phyloP scores from a whole-genome alignment of 1,140 invertebrate genomes.

The Dermatophagoides farinae region DNA sequence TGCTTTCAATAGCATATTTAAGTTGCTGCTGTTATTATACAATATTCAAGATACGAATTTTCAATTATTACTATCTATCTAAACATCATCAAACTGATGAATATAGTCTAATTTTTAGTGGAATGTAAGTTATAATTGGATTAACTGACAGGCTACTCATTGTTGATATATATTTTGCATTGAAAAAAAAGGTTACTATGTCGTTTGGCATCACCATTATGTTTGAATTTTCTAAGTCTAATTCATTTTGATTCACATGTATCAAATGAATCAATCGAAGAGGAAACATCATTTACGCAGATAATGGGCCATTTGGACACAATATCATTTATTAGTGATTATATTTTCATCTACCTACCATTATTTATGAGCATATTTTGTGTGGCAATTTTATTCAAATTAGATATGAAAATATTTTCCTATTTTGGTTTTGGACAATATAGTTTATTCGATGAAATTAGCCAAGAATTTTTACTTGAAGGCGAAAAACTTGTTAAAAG shows the following conservation, averaged over 20 bases:
- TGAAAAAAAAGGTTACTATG: conserved; percentile 56
- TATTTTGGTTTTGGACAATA: conserved; percentile 83
- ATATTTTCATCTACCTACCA: conserved; percentile 97
- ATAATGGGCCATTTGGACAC: conserved; percentile 99
- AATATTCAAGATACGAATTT: conserved; percentile 78
- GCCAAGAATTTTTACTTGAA: conserved; percentile 75
- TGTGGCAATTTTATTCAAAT: conserved; percentile 76
- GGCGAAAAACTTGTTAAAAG: conserved; percentile 64
- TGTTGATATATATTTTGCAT: background rate
- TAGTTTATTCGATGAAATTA: conserved; percentile 75
- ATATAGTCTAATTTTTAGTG: conserved; percentile 93
- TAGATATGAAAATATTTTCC: conserved; percentile 69
- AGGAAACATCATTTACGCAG: conserved; percentile 79
- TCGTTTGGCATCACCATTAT: conserved; percentile 88
- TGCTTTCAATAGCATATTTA: conserved; percentile 72
- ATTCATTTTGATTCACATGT: conserved; percentile 97
- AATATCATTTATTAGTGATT: conserved; percentile 82
- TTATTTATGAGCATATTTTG: conserved; percentile 86
- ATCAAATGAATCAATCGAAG: conserved; percentile 46
- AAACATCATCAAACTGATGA: conserved; percentile 95
- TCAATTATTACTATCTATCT: conserved; percentile 92
- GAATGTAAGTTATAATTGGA: conserved; percentile 38
- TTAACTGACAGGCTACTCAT: background rate
- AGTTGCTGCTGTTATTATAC: conserved; percentile 96
- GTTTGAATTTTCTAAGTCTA: conserved; percentile 88